phyloP scores from a whole-genome alignment of 2,797 vertebrate species.

The Dendrocincla fuliginosa region DNA sequence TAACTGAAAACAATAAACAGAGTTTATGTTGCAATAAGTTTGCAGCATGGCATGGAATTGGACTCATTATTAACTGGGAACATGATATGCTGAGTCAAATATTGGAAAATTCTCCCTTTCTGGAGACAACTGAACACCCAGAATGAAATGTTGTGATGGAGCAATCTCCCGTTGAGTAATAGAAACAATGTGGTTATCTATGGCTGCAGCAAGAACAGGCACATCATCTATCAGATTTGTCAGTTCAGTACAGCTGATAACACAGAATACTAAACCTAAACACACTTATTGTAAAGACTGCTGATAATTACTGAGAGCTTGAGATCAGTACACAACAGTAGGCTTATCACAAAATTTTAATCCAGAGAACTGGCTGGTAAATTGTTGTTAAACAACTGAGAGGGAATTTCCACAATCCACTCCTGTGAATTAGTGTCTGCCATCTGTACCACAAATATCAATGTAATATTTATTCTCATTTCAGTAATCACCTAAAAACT shows the following conservation, averaged over 20 bases:
- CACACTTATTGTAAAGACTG: background rate
- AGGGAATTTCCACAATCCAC: background rate
- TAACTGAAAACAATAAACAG: background rate
- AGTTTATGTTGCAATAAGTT: fast-evolving
- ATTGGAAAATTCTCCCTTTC: background rate
- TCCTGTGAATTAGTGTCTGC: background rate
- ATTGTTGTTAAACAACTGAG: background rate
- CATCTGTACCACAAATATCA: background rate
- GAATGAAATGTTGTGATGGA: background rate
- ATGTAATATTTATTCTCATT: background rate
- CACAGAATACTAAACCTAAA: background rate
- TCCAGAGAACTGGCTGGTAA: background rate
- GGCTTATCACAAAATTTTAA: background rate
- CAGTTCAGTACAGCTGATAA: background rate
- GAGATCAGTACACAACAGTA: background rate
- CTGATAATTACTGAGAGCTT: background rate
- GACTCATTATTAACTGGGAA: background rate
- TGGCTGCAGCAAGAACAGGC: background rate
- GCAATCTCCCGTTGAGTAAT: fast-evolving
- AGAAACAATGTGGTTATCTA: background rate
- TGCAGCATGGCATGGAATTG: background rate
- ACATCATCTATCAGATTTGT: background rate
- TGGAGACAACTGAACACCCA: background rate
- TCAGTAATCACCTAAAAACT: background rate
- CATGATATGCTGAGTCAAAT: background rate